Evolutionary conservation across 2,113 vertebrate genomes (phyloP).

Genomic region (Calidris pygmaea): DNA sequence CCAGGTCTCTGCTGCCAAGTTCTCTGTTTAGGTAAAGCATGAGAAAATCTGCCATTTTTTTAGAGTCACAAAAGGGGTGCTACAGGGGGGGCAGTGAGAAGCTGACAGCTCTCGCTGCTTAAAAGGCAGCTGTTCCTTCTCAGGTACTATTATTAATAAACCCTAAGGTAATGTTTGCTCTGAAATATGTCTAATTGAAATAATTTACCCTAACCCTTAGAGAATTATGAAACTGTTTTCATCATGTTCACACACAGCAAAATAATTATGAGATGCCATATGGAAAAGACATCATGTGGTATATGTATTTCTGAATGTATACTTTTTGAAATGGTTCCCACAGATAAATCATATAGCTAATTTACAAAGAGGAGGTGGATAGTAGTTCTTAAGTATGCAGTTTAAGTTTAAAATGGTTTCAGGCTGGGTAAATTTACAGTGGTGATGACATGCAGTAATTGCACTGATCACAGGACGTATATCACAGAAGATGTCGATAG

Average conservation of each 20-base stretch:
- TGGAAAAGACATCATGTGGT: conserved; percentile 89
- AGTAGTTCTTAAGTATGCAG: conserved; percentile 67
- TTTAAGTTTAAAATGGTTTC: conserved; percentile 74
- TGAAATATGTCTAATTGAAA: conserved; percentile 85
- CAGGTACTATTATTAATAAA: conserved; percentile 95
- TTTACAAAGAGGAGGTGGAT: conserved; percentile 78
- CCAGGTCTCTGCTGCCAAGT: conserved; percentile 87
- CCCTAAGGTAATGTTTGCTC: conserved; percentile 84
- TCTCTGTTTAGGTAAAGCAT: conserved; percentile 90
- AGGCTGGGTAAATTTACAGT: conserved; percentile 69
- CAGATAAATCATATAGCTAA: conserved; percentile 80
- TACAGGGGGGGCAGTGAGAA: conserved; percentile 74
- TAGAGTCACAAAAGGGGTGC: conserved; percentile 84
- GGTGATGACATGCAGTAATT: conserved; percentile 74
- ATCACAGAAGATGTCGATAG: conserved; percentile 64
- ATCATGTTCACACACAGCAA: conserved; percentile 86
- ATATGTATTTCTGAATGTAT: conserved; percentile 80
- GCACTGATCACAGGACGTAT: conserved; percentile 55
- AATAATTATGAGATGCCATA: conserved; percentile 83
- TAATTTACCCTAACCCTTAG: conserved; percentile 90
- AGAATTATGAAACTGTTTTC: conserved; percentile 87
- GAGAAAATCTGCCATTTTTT: conserved; percentile 84
- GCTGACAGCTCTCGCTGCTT: conserved; percentile 83
- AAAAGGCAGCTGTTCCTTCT: conserved; percentile 96
- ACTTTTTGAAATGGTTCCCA: conserved; percentile 80